Conservation (phyloP, 2,113 vertebrate species). For the Stigmatopora argus region DNA sequence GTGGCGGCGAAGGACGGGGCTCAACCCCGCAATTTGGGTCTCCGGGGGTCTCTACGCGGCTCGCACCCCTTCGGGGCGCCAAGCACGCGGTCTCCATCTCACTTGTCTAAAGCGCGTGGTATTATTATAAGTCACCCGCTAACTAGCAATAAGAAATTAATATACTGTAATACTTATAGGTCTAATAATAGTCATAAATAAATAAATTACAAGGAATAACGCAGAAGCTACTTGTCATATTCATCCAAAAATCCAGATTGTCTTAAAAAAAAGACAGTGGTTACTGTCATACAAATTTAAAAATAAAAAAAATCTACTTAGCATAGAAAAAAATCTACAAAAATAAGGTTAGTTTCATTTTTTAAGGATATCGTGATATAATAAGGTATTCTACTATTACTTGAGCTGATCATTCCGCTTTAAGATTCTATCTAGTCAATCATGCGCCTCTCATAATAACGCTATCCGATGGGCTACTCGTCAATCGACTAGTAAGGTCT, state of each 20-base stretch:
- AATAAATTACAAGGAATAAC: conserved; percentile 71
- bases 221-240: conserved; percentile 48
- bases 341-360: conserved; percentile 19
- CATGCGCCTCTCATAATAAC: conserved; percentile 36
- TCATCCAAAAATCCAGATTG: conserved; percentile 60
- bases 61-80: conserved; percentile 48
- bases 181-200: conserved; percentile 73
- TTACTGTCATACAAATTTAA: conserved; percentile 15
- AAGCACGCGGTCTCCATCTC: conserved; percentile 68
- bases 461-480: conserved; percentile 31
- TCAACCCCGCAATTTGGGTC: conserved; percentile 35
- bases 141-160: conserved; percentile 54
- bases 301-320: conserved; percentile 18
- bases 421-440: conserved; percentile 40
- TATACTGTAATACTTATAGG: conserved; percentile 61
- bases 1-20: conserved; percentile 25
- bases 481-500: conserved; percentile 46
- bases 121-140: conserved; percentile 53
- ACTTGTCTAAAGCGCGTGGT: conserved; percentile 29
- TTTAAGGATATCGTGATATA: conserved; percentile 4
- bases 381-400: conserved; percentile 38
- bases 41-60: conserved; percentile 42
- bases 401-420: conserved; percentile 43
- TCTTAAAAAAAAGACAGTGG: conserved; percentile 51
- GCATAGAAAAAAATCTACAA: conserved; percentile 22